Base-by-base conservation (phyloP, 2,888 invertebrate species). In the Lepetodrilus schrolli region DNA sequence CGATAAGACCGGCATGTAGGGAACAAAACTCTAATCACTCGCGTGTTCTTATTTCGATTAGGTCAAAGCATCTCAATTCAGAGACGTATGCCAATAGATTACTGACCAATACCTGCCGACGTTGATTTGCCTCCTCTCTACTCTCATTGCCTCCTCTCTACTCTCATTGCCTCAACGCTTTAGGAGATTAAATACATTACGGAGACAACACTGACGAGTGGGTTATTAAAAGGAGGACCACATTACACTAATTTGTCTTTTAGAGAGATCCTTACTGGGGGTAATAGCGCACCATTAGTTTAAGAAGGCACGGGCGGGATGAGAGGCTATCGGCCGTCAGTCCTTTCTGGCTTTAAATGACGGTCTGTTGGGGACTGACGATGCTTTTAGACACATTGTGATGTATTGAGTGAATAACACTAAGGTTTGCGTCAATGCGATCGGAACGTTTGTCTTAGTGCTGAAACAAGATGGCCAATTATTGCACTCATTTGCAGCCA, bases 1-100 rank as follows among this genome's bases (percentile, higher is more conserved):
- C 26, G 68, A 47, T 38, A 47, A 30, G 23, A n/a, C n/a, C 26
- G 58, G 3, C 58, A n/a, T 13, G 26, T 58, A 58, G 30, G 7
- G 26, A 58, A 23, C 58, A 30, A 58, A 58, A 58, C n/a, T 58
- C 26, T 26, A 26, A 8, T 34, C n/a, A 43, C 43, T 43, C 17
- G 43, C 17, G 43, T 43, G 43, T 43, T 43, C 43, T 43, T 30
- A 21, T 58, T 58, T 58, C 30, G 58, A 23, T n/a, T 23, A 30
- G 58, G 58, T 58, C 30, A 58, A 58, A 34, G 26, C n/a, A 17
- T 58, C n/a, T 58, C 30, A 26, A n/a, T 58, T 58, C 34, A 30
- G 4, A 34, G 58, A 58, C 58, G 58, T 30, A 58, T 58, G 23
- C 30, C 58, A 26, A 8, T 26, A 43, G 43, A 43, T 43, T 43